These are phyloP conservation scores for Hartigia nigra DNA, from an alignment of 2,888 invertebrate genomes.

Conservation along the genomic window DNA sequence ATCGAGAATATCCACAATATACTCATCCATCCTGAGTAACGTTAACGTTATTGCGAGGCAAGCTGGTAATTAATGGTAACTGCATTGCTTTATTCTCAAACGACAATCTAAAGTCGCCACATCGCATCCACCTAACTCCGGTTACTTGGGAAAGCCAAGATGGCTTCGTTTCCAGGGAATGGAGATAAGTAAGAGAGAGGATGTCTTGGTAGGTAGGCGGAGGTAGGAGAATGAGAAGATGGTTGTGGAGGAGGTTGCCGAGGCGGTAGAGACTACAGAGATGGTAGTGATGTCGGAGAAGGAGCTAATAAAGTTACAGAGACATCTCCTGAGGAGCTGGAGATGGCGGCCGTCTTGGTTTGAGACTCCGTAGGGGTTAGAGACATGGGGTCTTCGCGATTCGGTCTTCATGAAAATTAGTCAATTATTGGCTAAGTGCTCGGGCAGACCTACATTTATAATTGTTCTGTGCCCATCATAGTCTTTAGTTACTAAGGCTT, in stretches of 20 bases:
- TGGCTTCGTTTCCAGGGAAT: constrained; percentile 53
- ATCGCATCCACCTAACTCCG: constrained; percentile 51
- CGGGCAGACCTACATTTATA: constrained; percentile 47
- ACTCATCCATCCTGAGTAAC: neutral
- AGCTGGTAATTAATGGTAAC: constrained; percentile 55
- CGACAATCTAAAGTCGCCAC: constrained; percentile 43
- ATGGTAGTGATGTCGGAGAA: constrained; percentile 29
- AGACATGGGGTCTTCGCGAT: constrained; percentile 40
- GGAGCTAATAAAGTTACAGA: constrained; percentile 17
- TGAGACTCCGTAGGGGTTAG: constrained; percentile 15
- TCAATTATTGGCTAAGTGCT: constrained; percentile 65
- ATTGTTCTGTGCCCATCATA: neutral
- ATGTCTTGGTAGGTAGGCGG: constrained; percentile 48
- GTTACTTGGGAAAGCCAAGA: constrained; percentile 56
- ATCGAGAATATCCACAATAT: neutral
- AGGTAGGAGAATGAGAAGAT: neutral
- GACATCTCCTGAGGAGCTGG: constrained; percentile 18
- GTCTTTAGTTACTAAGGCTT: constrained; percentile 7
- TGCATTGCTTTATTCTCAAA: constrained; percentile 52
- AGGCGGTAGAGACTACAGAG: neutral
- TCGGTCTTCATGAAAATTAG: constrained; percentile 62
- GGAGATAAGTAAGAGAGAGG: constrained; percentile 26
- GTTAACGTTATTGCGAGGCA: neutral
- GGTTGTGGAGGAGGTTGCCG: neutral
- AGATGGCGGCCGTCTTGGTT: constrained; percentile 18